Evolutionary conservation across 2,797 vertebrate genomes (phyloP), one percentile per base, ranked within the genome.

Genomic region (Microctenopoma steveboyesi): DNA sequence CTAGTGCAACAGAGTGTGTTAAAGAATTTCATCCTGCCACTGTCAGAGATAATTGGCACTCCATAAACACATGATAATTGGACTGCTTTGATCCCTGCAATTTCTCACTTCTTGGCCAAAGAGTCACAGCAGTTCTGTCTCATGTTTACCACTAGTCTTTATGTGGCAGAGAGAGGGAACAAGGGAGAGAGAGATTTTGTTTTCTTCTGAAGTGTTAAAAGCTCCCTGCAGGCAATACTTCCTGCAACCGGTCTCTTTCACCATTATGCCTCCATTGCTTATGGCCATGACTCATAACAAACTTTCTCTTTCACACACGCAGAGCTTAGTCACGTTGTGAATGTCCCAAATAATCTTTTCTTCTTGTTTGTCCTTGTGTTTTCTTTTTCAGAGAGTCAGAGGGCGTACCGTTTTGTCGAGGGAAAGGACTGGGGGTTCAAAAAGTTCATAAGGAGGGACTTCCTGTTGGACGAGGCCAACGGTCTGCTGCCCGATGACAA

Each of bases 361-460:
- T 62, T 55, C 61, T 66, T 83, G 84, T 85, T 76, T 76, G 53
- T 57, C 30, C 59, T 12, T 55, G 60, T 71, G 61, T 68, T 49
- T 61, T 70, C 37, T 61, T 72, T 69, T 64, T 28, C 89, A 96
- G 96, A 96, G 93, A 96, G 96, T 88, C 95, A 95, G 86, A 92
- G 95, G 76, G 95, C 95, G 0, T 96, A 96, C 86, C 93, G 95
- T 33, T 97, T 97, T 70, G 95, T 98, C 63, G 96, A 96, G 91
- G 96, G 95, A 59, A 97, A 96, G 86, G 96, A 97, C 90, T 96
- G 96, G 95, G 95, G 96, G 64, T 98, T 98, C 91, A 97, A 95
- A 89, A 97, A 97, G 85, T 97, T 98, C 78, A 96, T 96, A 76
- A 93, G 95, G 81, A 94, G 95, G 85, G 95, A 97, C 91, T 96